A percentile compares a stretch with the other conserved stretches of the same genome.
Evolutionary conservation across 2,113 vertebrate species (phyloP).

Genomic region (Pyrgilauda ruficollis): DNA sequence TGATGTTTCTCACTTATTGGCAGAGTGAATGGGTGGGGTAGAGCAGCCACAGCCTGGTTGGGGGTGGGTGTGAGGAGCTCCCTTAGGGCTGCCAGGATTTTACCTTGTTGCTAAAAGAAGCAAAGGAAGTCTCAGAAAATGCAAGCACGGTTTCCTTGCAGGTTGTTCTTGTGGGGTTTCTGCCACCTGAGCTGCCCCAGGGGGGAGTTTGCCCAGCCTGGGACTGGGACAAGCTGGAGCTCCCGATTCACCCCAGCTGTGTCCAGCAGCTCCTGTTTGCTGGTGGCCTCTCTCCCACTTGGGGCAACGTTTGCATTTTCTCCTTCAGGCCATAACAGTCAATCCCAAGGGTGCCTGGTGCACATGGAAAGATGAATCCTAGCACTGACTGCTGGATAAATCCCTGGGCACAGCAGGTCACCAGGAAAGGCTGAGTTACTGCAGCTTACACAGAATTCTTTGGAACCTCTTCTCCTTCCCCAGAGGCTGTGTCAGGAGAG

Average conservation of each 20-base stretch:
- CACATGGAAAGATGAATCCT: not conserved
- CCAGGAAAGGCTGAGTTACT: not conserved
- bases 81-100: not conserved
- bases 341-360: not conserved
- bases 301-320: not conserved
- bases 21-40: not conserved
- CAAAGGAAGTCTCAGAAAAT: not conserved
- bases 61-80: not conserved
- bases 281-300: not conserved
- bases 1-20: not conserved
- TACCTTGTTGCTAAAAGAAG: not conserved
- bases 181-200: not conserved
- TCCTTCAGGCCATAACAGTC: not conserved
- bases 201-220: not conserved
- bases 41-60: not conserved
- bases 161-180: rapidly evolving
- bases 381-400: not conserved
- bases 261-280: not conserved
- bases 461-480: not conserved
- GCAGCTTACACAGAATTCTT: not conserved
- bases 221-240: not conserved
- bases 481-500: not conserved
- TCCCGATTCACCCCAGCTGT: not conserved
- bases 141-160: not conserved
- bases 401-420: not conserved